Evolutionary conservation across 2,888 invertebrate genomes (phyloP), one percentile per base, ranked within the genome.

Genomic region (Drosophila paracracens): DNA sequence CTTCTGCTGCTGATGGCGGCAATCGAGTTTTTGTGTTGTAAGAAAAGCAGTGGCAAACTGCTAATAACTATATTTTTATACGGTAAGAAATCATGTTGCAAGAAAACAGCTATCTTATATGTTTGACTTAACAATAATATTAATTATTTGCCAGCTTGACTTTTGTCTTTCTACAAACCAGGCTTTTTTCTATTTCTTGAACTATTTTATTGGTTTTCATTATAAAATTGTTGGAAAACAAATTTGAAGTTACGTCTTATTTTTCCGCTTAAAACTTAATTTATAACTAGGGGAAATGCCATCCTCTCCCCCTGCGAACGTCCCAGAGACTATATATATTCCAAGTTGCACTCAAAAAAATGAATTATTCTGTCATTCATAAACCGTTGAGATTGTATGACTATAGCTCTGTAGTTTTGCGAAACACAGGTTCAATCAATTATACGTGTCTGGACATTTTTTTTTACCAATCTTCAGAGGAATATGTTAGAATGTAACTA

Each of bases 11-110:
- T 50, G 50, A 21, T 64, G 48, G n/a, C 33, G 51, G 65, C 65
- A 65, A 35, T 50, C 51, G 5, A 43, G 51, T 51, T 31, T 40
- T 11, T 62, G 7, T 50, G 21, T 11, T 25, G 36, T 16, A 40
- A n/a, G 50, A 50, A n/a, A n/a, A 64, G 35, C 65, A 65, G 29
- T 66, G 66, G 65, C 35, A 65, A 65, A 65, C 52, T 36, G 2
- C 29, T 31, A 65, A 65, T 52, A 46, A 25, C 65, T 52, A 51
- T 52, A 43, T 29, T 65, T 29, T 8, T 21, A 3, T 21, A 13
- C 18, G 40, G 7, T 16, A 31, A 21, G 11, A 21, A 43, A 40
- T n/a, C 29, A 40, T 56, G 38, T 29, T 57, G 29, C 40, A 21
- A 6, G n/a, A 40, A 29, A n/a, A 40, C 40, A 29, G n/a, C 21